Percentiles rank a stretch among this genome's conserved stretches.
Conservation (phyloP, 2,797 vertebrate genomes). For the Girardinus metallicus region DNA sequence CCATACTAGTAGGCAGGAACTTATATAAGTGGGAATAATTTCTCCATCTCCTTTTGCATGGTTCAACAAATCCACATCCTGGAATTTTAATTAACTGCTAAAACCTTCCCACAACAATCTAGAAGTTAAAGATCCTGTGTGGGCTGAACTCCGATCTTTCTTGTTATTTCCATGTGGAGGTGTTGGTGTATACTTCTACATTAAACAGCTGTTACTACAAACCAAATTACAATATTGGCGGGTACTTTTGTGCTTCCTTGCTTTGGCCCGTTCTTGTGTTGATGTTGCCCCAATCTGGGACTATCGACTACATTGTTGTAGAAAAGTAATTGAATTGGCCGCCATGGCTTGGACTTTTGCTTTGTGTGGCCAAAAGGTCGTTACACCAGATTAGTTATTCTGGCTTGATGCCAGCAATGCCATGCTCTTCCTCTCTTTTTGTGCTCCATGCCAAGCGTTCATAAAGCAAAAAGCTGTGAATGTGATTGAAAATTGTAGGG, state of each 20-base stretch:
- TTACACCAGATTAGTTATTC: slow-evolving; percentile 78
- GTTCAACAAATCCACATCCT: background rate
- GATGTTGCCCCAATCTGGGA: slow-evolving; percentile 46
- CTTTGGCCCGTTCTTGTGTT: slow-evolving; percentile 40
- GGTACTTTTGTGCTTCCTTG: slow-evolving; percentile 48
- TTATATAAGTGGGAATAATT: slow-evolving; percentile 5
- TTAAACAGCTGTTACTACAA: slow-evolving; percentile 24
- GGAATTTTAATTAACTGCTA: background rate
- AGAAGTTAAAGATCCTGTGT: slow-evolving; percentile 2
- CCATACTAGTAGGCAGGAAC: background rate
- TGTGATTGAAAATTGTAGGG: slow-evolving; percentile 64
- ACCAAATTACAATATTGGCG: slow-evolving; percentile 27
- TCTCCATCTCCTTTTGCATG: slow-evolving; percentile 7
- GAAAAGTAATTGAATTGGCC: slow-evolving; percentile 71
- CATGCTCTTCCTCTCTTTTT: slow-evolving; percentile 39
- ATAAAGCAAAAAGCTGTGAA: slow-evolving; percentile 52
- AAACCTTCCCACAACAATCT: slow-evolving; percentile 17
- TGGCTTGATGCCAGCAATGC: slow-evolving; percentile 63
- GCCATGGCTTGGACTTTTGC: slow-evolving; percentile 53
- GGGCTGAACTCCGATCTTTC: background rate
- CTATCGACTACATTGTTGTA: slow-evolving; percentile 43
- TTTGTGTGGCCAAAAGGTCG: slow-evolving; percentile 75
- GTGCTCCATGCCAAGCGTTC: slow-evolving; percentile 49
- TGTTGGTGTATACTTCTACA: slow-evolving; percentile 26
- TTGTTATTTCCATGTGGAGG: slow-evolving; percentile 49